Evolutionary conservation across 2,113 vertebrate species (phyloP), one percentile per base, ranked within the genome.

Genomic region (Galeopterus variegatus): DNA sequence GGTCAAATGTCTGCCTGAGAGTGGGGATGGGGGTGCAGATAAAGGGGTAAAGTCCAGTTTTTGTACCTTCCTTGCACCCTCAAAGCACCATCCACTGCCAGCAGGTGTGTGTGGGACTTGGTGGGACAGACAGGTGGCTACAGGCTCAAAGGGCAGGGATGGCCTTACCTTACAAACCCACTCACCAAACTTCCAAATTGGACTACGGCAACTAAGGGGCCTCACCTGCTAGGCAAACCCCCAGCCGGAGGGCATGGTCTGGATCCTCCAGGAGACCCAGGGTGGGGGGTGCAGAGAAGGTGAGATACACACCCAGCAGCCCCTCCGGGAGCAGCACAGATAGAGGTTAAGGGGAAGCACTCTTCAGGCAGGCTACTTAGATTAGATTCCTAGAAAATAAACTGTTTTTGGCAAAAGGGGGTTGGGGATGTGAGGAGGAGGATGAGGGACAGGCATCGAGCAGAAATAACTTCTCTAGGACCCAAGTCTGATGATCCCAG

Each of bases 21-120:
- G 13, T 18, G 8, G 60, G 36, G 33, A 62, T 36, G n/a, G 8
- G 9, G 21, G n/a, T 73, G 3, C 26, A 48, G 77, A 85, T 72
- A 72, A 72, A 97, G 83, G 60, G 33, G 50, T 64, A 77, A 58
- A 90, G 86, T 80, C 28, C 28, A n/a, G 12, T 24, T 31, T 64
- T 70, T 28, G 18, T 36, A 45, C 45, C 76, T 23, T 88, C 58
- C 45, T 48, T 54, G 69, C 1, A 56, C 67, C 33, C 41, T 41
- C 41, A 41, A 41, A 41, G 41, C 41, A 41, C 41, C 41, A 41
- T 41, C 41, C 41, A 41, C 41, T 88, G 69, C 67, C 7, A 17
- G 75, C 23, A 54, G 58, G 77, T 84, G 31, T 84, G 56, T 26
- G 31, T 45, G 67, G 87, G 52, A 50, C 45, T 6, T 31, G 87